Conservation (phyloP, 2,888 invertebrate species). For the Malacosoma neustria region DNA sequence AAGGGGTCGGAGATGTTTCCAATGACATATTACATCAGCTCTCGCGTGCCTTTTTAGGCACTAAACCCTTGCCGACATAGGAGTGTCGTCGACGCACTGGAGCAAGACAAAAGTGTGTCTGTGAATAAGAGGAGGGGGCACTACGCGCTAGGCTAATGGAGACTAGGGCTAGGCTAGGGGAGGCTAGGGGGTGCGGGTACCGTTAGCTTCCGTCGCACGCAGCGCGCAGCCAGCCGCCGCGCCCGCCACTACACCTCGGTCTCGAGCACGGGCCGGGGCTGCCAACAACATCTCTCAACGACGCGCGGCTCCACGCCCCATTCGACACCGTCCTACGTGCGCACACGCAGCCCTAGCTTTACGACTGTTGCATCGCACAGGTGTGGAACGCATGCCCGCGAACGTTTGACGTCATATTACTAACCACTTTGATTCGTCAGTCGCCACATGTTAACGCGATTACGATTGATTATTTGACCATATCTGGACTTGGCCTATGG, state of each 20-base stretch:
- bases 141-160: conserved; percentile 12
- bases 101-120: conserved; percentile 1
- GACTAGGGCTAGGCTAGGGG: conserved; percentile 3
- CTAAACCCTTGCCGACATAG: neutral
- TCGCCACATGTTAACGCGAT: neutral
- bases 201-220: conserved; percentile 69
- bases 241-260: conserved; percentile 74
- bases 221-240: conserved; percentile 65
- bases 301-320: conserved; percentile 64
- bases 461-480: too few species aligned
- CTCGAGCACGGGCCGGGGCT: conserved; percentile 69
- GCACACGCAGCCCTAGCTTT: conserved; percentile 49
- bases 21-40: neutral
- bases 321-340: conserved; percentile 67
- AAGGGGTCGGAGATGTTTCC: too few species aligned
- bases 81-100: conserved; percentile 9
- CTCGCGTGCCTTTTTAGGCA: neutral
- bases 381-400: conserved; percentile 19
- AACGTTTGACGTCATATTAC: conserved; percentile 18
- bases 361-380: conserved; percentile 33
- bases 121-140: conserved; percentile 3
- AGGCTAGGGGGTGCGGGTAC: conserved; percentile 32
- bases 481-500: too few species aligned
- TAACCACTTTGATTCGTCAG: neutral
- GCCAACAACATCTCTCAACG: conserved; percentile 72